Percentiles rank a stretch among this genome's conserved stretches.
phyloP scores from a whole-genome alignment of 2,113 vertebrate genomes.

The Xiphophorus couchianus region DNA sequence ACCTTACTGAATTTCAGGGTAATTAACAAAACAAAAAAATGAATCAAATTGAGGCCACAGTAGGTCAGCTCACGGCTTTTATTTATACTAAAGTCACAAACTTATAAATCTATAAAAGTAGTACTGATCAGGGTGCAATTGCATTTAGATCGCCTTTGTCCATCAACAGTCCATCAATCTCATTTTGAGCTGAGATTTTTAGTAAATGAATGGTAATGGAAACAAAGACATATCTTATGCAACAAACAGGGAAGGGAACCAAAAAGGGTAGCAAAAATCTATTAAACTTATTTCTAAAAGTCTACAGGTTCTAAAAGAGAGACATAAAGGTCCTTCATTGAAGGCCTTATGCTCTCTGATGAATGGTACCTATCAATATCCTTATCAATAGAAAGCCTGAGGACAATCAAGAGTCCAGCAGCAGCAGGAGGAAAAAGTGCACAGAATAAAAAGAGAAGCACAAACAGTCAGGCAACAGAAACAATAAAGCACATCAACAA shows the following conservation, averaged over 20 bases:
- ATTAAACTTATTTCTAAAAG: slow-evolving; percentile 41
- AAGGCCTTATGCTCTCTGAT: slow-evolving; percentile 82
- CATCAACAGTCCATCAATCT: background rate
- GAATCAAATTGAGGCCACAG: slow-evolving; percentile 16
- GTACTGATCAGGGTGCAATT: slow-evolving; percentile 21
- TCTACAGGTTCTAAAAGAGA: slow-evolving; percentile 43
- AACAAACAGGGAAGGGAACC: slow-evolving; percentile 32
- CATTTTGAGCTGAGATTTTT: background rate
- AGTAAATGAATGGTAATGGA: background rate
- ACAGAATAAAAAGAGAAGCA: slow-evolving; percentile 71
- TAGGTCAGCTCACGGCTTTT: slow-evolving; percentile 15
- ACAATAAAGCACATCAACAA: slow-evolving; percentile 61
- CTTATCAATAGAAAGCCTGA: slow-evolving; percentile 98
- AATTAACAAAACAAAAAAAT: slow-evolving; percentile 29
- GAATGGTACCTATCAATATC: slow-evolving; percentile 96
- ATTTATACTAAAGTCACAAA: slow-evolving; percentile 9
- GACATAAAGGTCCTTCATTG: slow-evolving; percentile 80
- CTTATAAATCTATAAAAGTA: slow-evolving; percentile 22
- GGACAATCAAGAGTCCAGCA: slow-evolving; percentile 86
- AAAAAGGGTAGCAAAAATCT: slow-evolving; percentile 29
- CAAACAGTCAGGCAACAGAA: slow-evolving; percentile 70
- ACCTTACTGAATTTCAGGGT: slow-evolving; percentile 1
- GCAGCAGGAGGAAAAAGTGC: slow-evolving; percentile 78
- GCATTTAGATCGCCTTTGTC: slow-evolving; percentile 30
- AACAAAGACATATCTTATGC: slow-evolving; percentile 46